phyloP scores from a whole-genome alignment of 2,113 vertebrate species.

The Gopherus evgoodei region DNA sequence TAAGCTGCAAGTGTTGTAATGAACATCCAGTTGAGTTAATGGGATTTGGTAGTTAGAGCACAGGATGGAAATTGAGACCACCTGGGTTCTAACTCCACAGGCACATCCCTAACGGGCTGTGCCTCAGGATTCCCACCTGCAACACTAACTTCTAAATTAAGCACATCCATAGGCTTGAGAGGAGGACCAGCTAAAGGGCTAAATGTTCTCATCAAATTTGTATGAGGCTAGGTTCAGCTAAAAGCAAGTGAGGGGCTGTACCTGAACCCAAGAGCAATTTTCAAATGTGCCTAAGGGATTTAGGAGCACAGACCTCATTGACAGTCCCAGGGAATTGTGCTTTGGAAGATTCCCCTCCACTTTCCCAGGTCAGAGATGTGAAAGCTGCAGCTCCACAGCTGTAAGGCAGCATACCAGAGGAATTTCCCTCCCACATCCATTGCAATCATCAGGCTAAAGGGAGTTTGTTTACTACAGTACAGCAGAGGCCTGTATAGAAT shows the following conservation, averaged over 20 bases:
- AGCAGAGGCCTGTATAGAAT: background rate
- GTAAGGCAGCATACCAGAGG: too few relatives aligned
- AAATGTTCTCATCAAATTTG: background rate
- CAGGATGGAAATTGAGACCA: background rate
- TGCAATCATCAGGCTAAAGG: background rate
- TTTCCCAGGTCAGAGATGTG: background rate
- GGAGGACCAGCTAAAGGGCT: too few relatives aligned
- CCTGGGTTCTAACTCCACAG: background rate
- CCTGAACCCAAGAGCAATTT: background rate
- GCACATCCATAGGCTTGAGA: background rate
- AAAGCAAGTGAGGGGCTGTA: background rate
- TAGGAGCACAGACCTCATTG: background rate
- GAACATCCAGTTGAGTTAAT: background rate
- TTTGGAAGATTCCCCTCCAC: background rate
- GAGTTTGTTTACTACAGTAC: background rate
- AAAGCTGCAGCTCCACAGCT: background rate
- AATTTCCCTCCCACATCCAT: background rate
- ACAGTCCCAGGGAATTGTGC: background rate
- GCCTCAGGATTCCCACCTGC: background rate
- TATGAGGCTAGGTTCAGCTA: background rate
- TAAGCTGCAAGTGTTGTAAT: background rate
- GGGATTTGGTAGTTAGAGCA: background rate
- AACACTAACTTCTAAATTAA: background rate
- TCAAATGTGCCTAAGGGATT: background rate
- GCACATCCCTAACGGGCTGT: background rate